phyloP scores from a whole-genome alignment of 2,113 vertebrate species.

The Triplophysa dalaica region DNA sequence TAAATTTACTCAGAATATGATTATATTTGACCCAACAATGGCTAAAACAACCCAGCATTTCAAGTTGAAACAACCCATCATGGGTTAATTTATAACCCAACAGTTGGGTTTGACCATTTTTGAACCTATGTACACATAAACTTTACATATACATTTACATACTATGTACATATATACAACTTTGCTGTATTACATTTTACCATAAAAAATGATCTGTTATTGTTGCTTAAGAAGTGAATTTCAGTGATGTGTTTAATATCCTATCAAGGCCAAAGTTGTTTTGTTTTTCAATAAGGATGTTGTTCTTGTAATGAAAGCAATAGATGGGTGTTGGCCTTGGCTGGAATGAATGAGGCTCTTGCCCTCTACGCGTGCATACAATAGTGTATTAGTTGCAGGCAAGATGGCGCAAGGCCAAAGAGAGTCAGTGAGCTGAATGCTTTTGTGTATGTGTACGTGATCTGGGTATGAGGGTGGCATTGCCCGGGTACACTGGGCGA shows the following conservation, averaged over 20 bases:
- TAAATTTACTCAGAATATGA: too few species aligned
- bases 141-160: too few species aligned
- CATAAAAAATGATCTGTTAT: too few species aligned
- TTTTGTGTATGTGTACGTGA: slow-evolving; percentile 28
- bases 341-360: not conserved
- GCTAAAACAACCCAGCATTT: too few species aligned
- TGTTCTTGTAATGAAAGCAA: not conserved
- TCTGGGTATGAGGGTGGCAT: slow-evolving; percentile 27
- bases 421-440: slow-evolving; percentile 35
- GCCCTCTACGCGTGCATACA: not conserved
- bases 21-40: too few species aligned
- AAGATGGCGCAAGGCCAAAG: slow-evolving; percentile 22
- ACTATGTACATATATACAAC: too few species aligned
- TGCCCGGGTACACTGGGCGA: slow-evolving; percentile 11
- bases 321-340: not conserved
- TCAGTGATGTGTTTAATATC: not conserved
- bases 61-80: too few species aligned
- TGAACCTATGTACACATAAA: too few species aligned
- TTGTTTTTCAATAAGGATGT: not conserved
- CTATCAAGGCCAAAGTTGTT: not conserved
- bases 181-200: too few species aligned
- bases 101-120: too few species aligned
- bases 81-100: too few species aligned
- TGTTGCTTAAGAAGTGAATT: not conserved
- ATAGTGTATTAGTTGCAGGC: slow-evolving; percentile 28